Conservation (phyloP, 2,797 vertebrate genomes). For the Macropodus opercularis region DNA sequence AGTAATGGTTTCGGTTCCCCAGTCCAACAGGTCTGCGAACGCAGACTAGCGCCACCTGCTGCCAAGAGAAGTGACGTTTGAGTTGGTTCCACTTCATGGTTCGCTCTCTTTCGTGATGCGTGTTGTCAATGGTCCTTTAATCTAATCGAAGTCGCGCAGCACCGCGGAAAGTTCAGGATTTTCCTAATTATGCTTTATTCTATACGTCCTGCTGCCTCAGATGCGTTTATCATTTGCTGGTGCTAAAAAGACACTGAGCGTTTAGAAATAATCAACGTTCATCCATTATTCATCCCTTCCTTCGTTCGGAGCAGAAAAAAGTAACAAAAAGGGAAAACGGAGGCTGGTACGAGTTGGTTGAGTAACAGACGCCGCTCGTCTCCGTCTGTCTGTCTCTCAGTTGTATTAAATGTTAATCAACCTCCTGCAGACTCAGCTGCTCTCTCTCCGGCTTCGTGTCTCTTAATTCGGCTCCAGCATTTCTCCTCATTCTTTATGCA, state of each 20-base stretch:
- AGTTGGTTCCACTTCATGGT: too few relatives aligned
- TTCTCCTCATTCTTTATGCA: constrained; percentile 56
- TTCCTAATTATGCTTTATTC: neutral
- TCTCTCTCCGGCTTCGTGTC: constrained; percentile 37
- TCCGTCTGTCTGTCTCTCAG: constrained; percentile 50
- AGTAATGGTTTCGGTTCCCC: too few relatives aligned
- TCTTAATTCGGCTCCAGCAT: constrained; percentile 57
- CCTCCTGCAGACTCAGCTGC: constrained; percentile 62
- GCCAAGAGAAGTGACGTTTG: too few relatives aligned
- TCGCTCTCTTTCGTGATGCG: too few relatives aligned
- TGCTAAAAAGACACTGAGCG: neutral
- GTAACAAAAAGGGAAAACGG: neutral
- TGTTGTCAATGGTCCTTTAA: too few relatives aligned
- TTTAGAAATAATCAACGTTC: neutral
- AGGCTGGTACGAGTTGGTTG: constrained; percentile 4
- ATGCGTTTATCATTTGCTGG: neutral
- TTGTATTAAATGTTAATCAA: constrained; percentile 73
- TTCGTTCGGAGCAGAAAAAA: neutral
- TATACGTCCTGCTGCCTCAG: neutral
- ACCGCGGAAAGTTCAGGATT: too few relatives aligned
- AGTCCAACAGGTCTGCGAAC: too few relatives aligned
- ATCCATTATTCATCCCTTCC: neutral
- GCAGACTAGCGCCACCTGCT: too few relatives aligned
- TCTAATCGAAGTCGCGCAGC: too few relatives aligned
- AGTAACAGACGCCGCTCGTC: neutral